Base-by-base conservation (phyloP, 2,797 vertebrate genomes). In the Microcaecilia unicolor region DNA sequence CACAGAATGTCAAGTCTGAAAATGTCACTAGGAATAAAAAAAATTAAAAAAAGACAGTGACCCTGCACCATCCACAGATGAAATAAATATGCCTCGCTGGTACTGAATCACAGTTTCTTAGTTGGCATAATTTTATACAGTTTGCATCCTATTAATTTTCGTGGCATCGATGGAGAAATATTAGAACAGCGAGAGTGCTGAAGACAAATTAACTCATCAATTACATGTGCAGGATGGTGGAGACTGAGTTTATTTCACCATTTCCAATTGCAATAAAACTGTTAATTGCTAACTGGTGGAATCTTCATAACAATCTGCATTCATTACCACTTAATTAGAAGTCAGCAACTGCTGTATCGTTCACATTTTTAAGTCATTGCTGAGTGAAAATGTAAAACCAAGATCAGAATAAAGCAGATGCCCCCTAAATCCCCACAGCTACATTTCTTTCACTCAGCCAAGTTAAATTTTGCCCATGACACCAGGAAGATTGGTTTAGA, bases 1-100 rank as follows among this genome's bases (percentile, higher is more conserved):
- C 87, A 89, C 72, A 86, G 79, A 94, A 93, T 90, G 81, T 83
- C 78, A 89, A 74, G 64, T 58, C 37, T 71, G 70, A 78, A 89
- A 87, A 90, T 87, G 74, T 84, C 78, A 86, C 25, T 36, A 18
- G 48, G 10, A 22, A 58, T 42, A 53, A 8, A 24, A 36, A 3
- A 4, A 31, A 26, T n/a, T 58, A 61, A 68, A 64, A 67, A 78
- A 71, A 37, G 16, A 53, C 64, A 39, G 44, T 78, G 72, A 87
- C 69, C 58, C 70, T 25, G 57, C 56, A 76, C 44, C 56, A 74
- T 74, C 70, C 48, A 55, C 58, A 88, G 76, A 83, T 81, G 50
- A 88, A 87, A 86, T 83, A 86, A 84, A 79, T 77, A 80, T 54
- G 39, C 64, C 69, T 84, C 64, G 53, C 38, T 67, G 51, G 53